Evolutionary conservation across 2,888 invertebrate genomes (phyloP).

Genomic region (Plusia festucae): DNA sequence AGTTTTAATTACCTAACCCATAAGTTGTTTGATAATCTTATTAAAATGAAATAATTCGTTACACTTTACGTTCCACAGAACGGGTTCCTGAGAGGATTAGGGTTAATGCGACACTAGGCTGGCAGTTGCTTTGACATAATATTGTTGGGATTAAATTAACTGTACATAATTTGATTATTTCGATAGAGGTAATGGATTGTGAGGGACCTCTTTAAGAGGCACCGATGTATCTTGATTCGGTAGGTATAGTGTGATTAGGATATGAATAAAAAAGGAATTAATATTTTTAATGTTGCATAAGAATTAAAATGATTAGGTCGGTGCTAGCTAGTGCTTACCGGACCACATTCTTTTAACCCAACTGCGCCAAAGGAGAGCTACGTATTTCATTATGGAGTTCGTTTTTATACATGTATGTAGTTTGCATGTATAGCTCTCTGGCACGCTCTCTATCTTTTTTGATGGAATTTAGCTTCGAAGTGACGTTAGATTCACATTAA

Average conservation of each 20-base stretch:
- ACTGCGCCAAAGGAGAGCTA: too few species aligned
- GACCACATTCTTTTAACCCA: too few species aligned
- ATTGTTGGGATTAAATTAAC: conserved; percentile 80
- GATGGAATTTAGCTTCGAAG: too few species aligned
- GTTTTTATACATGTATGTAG: too few species aligned
- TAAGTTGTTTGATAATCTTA: conserved; percentile 56
- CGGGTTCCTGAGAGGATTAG: conserved; percentile 57
- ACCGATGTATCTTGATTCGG: background rate
- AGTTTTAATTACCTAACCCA: conserved; percentile 53
- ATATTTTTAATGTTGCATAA: background rate
- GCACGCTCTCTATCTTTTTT: too few species aligned
- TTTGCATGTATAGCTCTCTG: too few species aligned
- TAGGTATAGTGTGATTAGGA: background rate
- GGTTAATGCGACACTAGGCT: conserved; percentile 74
- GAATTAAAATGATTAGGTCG: background rate
- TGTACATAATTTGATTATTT: conserved; percentile 81
- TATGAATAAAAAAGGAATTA: background rate
- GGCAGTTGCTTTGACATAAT: conserved; percentile 77
- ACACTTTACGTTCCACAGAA: conserved; percentile 51
- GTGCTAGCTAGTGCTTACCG: background rate
- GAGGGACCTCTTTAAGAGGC: background rate
- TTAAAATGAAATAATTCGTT: conserved; percentile 58
- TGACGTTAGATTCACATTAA: too few species aligned
- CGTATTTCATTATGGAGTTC: too few species aligned
- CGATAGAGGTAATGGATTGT: conserved; percentile 65